phyloP scores from a whole-genome alignment of 2,113 vertebrate genomes.

The Xiphorhynchus elegans region DNA sequence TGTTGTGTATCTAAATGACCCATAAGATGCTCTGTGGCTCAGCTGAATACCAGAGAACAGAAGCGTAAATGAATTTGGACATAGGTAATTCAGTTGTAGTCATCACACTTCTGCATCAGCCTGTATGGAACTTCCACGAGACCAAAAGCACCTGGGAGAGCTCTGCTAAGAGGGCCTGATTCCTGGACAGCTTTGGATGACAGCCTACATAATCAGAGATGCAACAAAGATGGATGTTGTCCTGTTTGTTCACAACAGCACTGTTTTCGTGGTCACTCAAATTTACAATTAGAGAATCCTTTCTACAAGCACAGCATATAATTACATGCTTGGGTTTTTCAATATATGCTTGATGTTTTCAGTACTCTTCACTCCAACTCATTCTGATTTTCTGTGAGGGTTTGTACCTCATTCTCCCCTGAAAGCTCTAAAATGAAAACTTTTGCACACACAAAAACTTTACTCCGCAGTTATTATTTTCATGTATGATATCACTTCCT shows the following conservation, averaged over 20 bases:
- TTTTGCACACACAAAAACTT: neutral
- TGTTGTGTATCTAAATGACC: constrained; percentile 32
- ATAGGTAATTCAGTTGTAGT: neutral
- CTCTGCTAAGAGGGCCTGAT: constrained; percentile 20
- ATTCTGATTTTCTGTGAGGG: neutral
- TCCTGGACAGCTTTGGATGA: constrained; percentile 58
- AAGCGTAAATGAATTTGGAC: neutral
- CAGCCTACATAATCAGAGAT: constrained; percentile 49
- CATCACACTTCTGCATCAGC: constrained; percentile 17
- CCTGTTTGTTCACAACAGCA: constrained; percentile 15
- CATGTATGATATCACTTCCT: constrained; percentile 45
- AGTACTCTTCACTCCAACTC: neutral
- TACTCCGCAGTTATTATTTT: constrained; percentile 14
- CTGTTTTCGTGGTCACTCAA: neutral
- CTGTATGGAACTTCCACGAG: neutral
- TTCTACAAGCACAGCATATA: neutral
- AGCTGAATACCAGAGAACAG: neutral
- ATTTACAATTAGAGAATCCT: neutral
- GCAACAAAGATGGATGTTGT: constrained; percentile 30
- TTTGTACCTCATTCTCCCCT: neutral
- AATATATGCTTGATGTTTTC: neutral
- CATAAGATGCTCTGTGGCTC: constrained; percentile 30
- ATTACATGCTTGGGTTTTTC: neutral
- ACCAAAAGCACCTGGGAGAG: constrained; percentile 52
- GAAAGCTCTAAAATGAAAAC: neutral